Conservation (phyloP, 1,140 invertebrate species). For the Chironomus tepperi region DNA sequence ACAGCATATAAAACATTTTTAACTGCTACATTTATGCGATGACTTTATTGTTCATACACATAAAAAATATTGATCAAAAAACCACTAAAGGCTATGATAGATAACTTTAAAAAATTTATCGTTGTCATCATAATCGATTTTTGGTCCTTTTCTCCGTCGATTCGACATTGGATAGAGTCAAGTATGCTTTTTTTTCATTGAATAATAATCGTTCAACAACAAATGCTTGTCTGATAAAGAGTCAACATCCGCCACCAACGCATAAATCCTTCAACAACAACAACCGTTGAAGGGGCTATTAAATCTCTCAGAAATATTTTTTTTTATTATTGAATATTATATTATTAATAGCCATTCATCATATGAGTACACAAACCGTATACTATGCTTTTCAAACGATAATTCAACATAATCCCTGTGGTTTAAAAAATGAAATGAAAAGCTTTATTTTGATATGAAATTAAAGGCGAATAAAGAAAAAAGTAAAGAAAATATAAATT, state of each 20-base stretch:
- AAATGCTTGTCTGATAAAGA: neutral
- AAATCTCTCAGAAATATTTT: neutral
- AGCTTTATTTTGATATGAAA: neutral
- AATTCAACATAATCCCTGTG: conserved; percentile 1
- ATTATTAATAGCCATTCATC: conserved; percentile 21
- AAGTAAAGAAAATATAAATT: neutral
- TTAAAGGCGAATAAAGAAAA: neutral
- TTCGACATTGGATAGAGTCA: neutral
- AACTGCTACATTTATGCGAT: too few species aligned
- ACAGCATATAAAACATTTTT: too few species aligned
- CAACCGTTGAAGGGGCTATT: neutral
- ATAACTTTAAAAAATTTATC: neutral
- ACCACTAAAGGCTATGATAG: neutral
- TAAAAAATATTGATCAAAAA: neutral
- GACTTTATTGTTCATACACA: neutral
- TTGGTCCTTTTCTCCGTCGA: neutral
- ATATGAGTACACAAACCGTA: neutral
- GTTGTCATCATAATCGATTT: neutral
- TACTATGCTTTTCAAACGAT: neutral
- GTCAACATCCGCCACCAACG: neutral
- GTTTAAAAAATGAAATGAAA: conserved; percentile 1
- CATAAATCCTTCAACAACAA: neutral
- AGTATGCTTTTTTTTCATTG: neutral
- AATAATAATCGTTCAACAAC: neutral
- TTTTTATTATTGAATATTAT: conserved; percentile 14